phyloP scores from a whole-genome alignment of 2,113 vertebrate genomes.

The Numenius arquata region DNA sequence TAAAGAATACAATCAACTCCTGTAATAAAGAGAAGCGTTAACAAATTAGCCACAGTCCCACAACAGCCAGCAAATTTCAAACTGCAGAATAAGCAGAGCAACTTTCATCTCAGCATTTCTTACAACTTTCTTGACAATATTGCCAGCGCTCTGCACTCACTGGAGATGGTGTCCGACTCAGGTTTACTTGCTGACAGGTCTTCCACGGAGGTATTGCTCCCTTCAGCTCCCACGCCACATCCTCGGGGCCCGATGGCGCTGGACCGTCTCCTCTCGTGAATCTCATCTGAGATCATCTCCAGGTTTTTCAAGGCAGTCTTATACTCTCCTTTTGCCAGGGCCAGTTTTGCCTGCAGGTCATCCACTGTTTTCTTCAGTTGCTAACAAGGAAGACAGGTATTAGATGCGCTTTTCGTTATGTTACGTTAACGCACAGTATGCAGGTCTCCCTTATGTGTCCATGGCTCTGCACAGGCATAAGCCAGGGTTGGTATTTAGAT shows the following conservation, averaged over 20 bases:
- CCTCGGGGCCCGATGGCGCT: slow-evolving; percentile 88
- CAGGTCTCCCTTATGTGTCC: accelerated
- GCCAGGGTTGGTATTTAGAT: too few species aligned
- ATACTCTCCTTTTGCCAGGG: slow-evolving; percentile 90
- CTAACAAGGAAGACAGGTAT: slow-evolving; percentile 60
- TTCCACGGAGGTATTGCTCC: slow-evolving; percentile 76
- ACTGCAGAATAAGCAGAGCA: background rate
- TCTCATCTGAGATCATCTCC: slow-evolving; percentile 97
- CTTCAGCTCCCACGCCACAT: slow-evolving; percentile 89
- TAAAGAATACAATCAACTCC: background rate
- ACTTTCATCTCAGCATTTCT: background rate
- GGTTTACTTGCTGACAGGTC: slow-evolving; percentile 76
- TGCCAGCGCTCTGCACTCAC: slow-evolving; percentile 74
- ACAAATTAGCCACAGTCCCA: background rate
- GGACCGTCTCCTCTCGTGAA: slow-evolving; percentile 87
- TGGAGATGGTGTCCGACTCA: slow-evolving; percentile 85
- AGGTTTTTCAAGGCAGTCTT: slow-evolving; percentile 91
- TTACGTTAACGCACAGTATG: background rate
- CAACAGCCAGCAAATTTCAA: background rate
- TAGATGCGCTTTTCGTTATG: background rate
- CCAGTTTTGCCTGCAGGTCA: slow-evolving; percentile 89
- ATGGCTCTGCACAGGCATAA: background rate
- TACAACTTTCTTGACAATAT: accelerated
- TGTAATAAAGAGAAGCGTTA: background rate
- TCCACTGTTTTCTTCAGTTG: slow-evolving; percentile 95